Base-by-base conservation (phyloP, 2,888 invertebrate genomes). In the Neocrepidodera transversa region DNA sequence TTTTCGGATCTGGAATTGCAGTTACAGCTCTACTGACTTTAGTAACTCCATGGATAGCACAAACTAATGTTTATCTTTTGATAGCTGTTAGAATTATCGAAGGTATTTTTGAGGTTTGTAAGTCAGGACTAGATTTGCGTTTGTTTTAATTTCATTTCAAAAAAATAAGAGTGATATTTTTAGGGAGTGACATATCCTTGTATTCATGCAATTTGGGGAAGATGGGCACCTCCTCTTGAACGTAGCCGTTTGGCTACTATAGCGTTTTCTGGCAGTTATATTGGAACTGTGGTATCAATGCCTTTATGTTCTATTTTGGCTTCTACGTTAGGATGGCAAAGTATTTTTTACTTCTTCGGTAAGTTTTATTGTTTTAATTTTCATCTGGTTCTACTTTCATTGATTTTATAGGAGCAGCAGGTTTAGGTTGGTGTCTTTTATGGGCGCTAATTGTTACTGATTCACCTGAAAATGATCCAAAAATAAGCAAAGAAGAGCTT, bases 231-330 rank as follows among this genome's bases (percentile, higher is more conserved):
- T 2, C 87, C 88, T 0, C 74, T 87, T 35, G 93, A 93, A 75
- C 84, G 93, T 43, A 90, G 91, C 5, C 84, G 90, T 0, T 82
- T 93, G 53, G 91, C 91, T 0, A 91, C 92, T 0, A 85, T 93
- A 64, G 91, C 92, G 0, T 93, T 92, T 81, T 91, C 92, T 47
- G 93, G 93, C 26, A 91, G 90, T 74, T 92, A 92, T 78, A 88
- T 90, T 0, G 93, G 93, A 16, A 93, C 93, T 0, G 92, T 93
- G 0, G 83, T 93, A 5, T 87, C 93, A 0, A 89, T 93, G 87
- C 91, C 92, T 0, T 76, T 90, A 0, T 89, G 90, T 57, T 92
- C 92, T 0, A 73, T 90, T 20, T 81, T 94, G 50, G 89, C 92
- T 0, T 82, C 86, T 11, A 81, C 85, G 28, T 84, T 88, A 3